A percentile compares a stretch with the other conserved stretches of the same genome.
phyloP scores from a whole-genome alignment of 2,888 invertebrate species.

The Troilus luridus region DNA sequence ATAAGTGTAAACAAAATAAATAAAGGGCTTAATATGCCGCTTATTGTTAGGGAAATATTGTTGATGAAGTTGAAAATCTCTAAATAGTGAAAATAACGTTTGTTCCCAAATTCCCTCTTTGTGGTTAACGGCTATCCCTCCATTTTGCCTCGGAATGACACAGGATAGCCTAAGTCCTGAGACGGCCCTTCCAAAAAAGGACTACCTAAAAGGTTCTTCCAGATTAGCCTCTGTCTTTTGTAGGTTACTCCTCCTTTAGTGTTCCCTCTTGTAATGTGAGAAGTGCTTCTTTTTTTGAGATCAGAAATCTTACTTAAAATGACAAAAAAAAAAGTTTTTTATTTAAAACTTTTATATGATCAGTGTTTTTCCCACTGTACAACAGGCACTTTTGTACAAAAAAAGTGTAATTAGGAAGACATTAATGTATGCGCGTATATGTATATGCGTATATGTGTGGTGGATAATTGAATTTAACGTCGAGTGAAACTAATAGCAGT shows the following conservation, averaged over 20 bases:
- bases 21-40: too few relatives aligned
- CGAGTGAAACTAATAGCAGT: too few relatives aligned
- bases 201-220: constrained; percentile 25
- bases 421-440: too few relatives aligned
- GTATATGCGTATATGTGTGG: too few relatives aligned
- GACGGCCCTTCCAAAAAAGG: not conserved
- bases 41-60: too few relatives aligned
- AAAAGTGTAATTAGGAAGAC: too few relatives aligned
- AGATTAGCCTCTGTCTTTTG: constrained; percentile 24
- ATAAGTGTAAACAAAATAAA: too few relatives aligned
- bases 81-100: not conserved
- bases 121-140: not conserved
- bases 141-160: not conserved
- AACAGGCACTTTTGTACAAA: too few relatives aligned
- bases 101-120: not conserved
- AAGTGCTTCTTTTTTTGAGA: not conserved
- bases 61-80: not conserved
- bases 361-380: too few relatives aligned
- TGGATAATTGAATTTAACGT: too few relatives aligned
- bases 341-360: too few relatives aligned
- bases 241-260: not conserved
- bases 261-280: not conserved
- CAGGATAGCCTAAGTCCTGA: not conserved
- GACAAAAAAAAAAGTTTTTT: not conserved
- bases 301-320: not conserved